Base-by-base conservation (phyloP, 1,140 invertebrate genomes). In the Sitodiplosis mosellana region DNA sequence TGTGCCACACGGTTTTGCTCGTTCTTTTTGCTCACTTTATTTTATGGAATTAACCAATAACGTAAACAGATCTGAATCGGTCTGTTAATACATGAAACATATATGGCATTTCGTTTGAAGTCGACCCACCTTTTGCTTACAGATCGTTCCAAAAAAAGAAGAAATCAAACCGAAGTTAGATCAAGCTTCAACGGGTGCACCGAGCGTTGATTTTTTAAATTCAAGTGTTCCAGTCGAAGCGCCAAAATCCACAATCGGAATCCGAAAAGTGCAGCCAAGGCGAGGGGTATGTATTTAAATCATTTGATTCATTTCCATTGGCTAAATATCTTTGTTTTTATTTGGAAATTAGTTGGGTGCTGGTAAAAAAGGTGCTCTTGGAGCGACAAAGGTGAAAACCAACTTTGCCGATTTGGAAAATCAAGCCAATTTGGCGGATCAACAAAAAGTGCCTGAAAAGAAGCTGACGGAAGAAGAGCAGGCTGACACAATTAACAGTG, bases 381-480 rank as follows among this genome's bases (percentile, higher is more conserved):
- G 94, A 48, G 95, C 93, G n/a, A 92, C 91, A 48, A 88, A 88
- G 66, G 87, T 97, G 6, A 88, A 81, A 56, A 76, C 83, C 12
- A 92, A 98, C 66, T 99, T 99, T 66, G 83, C 83, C n/a, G 92
- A 95, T 58, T 80, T 98, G 41, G 94, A 98, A 68, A 79, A 79
- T 55, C 81, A 87, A 59, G 89, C 88, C 0, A 78, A 82, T 53
- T 73, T 87, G 53, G 74, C 78, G 22, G 87, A 89, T 62, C 78
- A 87, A 60, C 65, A 79, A 14, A 80, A 77, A 58, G 15, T 52
- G 4, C 11, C 21, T 17, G 56, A 56, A 5, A 61, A 63, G 53
- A 49, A 55, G 15, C 49, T 63, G 15, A 58, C 59, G 21, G 61
- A 61, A 20, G 68, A 71, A 20, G 73, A 78, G 55, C 68, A 75